phyloP scores from a whole-genome alignment of 1,140 invertebrate genomes.

The Sweltsa coloradensis region DNA sequence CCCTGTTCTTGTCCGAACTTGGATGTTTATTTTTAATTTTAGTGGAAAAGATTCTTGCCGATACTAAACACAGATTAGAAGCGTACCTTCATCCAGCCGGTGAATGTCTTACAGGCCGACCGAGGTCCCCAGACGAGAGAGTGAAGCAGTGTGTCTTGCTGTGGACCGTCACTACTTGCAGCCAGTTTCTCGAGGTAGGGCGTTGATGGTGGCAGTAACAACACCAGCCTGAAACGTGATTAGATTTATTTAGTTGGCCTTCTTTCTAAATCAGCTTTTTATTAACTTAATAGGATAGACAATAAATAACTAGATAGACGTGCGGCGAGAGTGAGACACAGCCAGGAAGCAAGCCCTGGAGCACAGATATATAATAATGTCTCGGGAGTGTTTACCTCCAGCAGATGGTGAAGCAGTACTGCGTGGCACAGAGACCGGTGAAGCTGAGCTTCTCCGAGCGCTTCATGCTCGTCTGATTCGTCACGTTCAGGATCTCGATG shows the following conservation, averaged over 20 bases:
- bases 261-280: too few relatives aligned
- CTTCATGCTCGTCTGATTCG: slow-evolving; percentile 39
- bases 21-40: too few relatives aligned
- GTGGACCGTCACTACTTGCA: slow-evolving; percentile 36
- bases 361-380: too few relatives aligned
- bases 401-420: slow-evolving; percentile 81
- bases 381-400: too few relatives aligned
- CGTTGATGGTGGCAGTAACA: slow-evolving; percentile 76
- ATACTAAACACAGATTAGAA: too few relatives aligned
- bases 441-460: slow-evolving; percentile 42
- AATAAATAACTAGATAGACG: too few relatives aligned
- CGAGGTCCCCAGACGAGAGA: slow-evolving; percentile 62
- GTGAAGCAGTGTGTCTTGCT: slow-evolving; percentile 43
- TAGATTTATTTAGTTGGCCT: too few relatives aligned
- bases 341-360: too few relatives aligned
- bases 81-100: slow-evolving; percentile 52
- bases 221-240: slow-evolving; percentile 46
- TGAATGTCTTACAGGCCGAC: slow-evolving; percentile 56
- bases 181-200: slow-evolving; percentile 71
- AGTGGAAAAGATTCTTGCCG: too few relatives aligned
- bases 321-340: too few relatives aligned
- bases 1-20: too few relatives aligned
- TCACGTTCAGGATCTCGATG: slow-evolving; percentile 62
- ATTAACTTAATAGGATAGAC: too few relatives aligned
- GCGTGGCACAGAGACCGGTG: slow-evolving; percentile 65